Percentiles rank a stretch among this genome's conserved stretches.
phyloP scores from a whole-genome alignment of 1,140 invertebrate species.

The Drosophila varians region DNA sequence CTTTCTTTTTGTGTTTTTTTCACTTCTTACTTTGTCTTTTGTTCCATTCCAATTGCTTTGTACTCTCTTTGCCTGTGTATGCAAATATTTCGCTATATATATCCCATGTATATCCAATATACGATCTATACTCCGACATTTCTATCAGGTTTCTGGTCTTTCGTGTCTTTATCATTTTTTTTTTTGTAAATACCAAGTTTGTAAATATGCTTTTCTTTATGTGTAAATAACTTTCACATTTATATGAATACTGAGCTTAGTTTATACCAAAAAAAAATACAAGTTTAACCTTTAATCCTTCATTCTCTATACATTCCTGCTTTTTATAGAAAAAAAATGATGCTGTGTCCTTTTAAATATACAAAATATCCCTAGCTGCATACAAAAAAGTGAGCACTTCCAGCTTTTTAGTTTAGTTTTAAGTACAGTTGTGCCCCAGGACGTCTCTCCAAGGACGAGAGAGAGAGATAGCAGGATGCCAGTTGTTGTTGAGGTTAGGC shows the following conservation, averaged over 20 bases:
- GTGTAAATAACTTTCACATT: slow-evolving; percentile 33
- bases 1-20: background rate
- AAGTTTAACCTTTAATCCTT: slow-evolving; percentile 3
- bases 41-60: slow-evolving; percentile 33
- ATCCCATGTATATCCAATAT: slow-evolving; percentile 23
- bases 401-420: slow-evolving; percentile 41
- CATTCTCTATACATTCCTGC: slow-evolving; percentile 4
- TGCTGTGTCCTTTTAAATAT: slow-evolving; percentile 15
- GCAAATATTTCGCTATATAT: background rate
- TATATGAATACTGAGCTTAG: slow-evolving; percentile 22
- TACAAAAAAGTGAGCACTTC: slow-evolving; percentile 35
- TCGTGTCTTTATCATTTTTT: background rate
- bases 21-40: too few relatives aligned
- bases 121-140: slow-evolving; percentile 15
- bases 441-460: background rate
- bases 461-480: background rate
- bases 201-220: slow-evolving; percentile 34
- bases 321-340: slow-evolving; percentile 16
- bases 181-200: slow-evolving; percentile 43
- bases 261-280: slow-evolving; percentile 27
- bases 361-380: slow-evolving; percentile 30
- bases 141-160: slow-evolving; percentile 22
- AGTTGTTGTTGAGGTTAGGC: slow-evolving; percentile 26
- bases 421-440: slow-evolving; percentile 45
- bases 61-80: slow-evolving; percentile 29